These are phyloP conservation scores for Polyodon spathula DNA, from an alignment of 2,113 vertebrate species.

Conservation along the genomic window DNA sequence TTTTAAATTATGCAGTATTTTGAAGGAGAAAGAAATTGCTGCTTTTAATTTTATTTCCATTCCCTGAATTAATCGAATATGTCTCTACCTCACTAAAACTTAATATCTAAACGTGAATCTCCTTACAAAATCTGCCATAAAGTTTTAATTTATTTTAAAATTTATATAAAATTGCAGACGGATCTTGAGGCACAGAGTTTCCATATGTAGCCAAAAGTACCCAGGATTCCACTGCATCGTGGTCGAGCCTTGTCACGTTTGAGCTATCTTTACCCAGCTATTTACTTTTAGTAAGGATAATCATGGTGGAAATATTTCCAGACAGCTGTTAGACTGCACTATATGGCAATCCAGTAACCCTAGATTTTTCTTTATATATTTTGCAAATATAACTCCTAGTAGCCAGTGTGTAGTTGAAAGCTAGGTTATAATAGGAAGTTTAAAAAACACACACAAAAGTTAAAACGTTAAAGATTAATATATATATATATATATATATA, in stretches of 20 bases:
- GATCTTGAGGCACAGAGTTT: conserved; percentile 29
- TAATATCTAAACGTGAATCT: conserved; percentile 31
- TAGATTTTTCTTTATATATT: conserved; percentile 95
- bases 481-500: too few relatives aligned
- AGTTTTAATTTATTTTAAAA: conserved; percentile 11
- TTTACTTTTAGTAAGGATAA: conserved; percentile 97
- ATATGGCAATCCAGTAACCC: conserved; percentile 82
- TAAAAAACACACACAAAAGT: conserved; percentile 8
- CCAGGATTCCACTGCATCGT: conserved; percentile 59
- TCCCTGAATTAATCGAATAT: conserved; percentile 34
- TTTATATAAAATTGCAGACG: background rate
- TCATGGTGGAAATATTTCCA: conserved; percentile 94
- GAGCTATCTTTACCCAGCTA: conserved; percentile 91
- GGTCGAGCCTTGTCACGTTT: conserved; percentile 83
- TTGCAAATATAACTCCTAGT: conserved; percentile 73
- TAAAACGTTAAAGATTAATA: too few relatives aligned
- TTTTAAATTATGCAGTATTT: conserved; percentile 24
- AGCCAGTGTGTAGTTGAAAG: conserved; percentile 36
- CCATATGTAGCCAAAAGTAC: conserved; percentile 60
- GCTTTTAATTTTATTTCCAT: conserved; percentile 31
- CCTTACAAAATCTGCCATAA: conserved; percentile 29
- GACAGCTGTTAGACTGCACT: conserved; percentile 86
- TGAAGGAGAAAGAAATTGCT: conserved; percentile 34
- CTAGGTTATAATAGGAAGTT: conserved; percentile 29
- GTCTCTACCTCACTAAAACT: conserved; percentile 62